A percentile compares a stretch with the other conserved stretches of the same genome.
These are phyloP conservation scores for Tanaodytes sp. DNA, from an alignment of 2,888 invertebrate species.

Conservation along the genomic window DNA sequence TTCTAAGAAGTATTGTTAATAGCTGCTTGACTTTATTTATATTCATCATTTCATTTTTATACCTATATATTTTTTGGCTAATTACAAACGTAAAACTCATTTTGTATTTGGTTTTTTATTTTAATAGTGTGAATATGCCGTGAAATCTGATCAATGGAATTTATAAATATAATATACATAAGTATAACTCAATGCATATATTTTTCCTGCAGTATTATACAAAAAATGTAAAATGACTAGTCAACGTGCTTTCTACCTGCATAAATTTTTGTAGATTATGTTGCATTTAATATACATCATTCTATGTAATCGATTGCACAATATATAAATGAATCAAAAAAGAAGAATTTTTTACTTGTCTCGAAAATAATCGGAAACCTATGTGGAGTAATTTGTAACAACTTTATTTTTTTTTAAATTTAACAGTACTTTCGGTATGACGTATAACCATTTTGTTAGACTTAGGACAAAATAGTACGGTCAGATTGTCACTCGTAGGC, in stretches of 20 bases:
- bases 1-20: not conserved
- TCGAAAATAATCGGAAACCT: too few relatives aligned
- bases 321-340: too few relatives aligned
- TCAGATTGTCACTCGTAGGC: conserved; percentile 75
- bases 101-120: not conserved
- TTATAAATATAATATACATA: conserved; percentile 5
- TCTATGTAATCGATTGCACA: conserved; percentile 32
- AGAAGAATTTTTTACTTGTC: too few relatives aligned
- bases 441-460: conserved; percentile 64
- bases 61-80: conserved; percentile 15
- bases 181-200: conserved; percentile 16
- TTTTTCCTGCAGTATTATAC: conserved; percentile 34
- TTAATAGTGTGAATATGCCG: not conserved
- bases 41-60: conserved; percentile 5
- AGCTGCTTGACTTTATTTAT: conserved; percentile 7
- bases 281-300: too few relatives aligned
- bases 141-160: conserved; percentile 1
- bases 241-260: conserved; percentile 29
- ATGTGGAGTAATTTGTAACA: too few relatives aligned
- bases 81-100: conserved; percentile 6
- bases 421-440: conserved; percentile 50
- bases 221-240: conserved; percentile 30
- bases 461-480: conserved; percentile 71
- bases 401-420: conserved; percentile 16
- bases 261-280: too few relatives aligned